Conservation (phyloP, 2,888 invertebrate genomes). For the Chloroclysta siterata region DNA sequence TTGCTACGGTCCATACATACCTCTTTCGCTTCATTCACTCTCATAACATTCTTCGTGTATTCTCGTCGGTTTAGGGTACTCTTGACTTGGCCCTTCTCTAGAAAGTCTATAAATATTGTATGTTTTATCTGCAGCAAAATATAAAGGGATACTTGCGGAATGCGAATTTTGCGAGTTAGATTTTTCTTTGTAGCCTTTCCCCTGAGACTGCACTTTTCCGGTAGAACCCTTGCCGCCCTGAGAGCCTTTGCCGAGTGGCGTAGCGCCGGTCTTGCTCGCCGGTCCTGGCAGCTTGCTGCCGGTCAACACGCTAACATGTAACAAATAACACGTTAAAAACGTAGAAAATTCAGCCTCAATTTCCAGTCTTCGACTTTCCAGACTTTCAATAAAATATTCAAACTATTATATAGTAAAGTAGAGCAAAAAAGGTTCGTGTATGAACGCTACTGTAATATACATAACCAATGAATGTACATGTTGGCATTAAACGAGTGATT, state of each 20-base stretch:
- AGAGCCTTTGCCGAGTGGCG: slow-evolving; percentile 65
- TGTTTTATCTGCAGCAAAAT: not conserved
- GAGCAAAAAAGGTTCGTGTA: too few species aligned
- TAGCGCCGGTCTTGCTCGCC: slow-evolving; percentile 80
- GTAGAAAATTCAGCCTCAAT: not conserved
- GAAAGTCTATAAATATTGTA: not conserved
- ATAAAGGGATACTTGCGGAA: slow-evolving; percentile 53
- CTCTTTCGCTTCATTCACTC: too few species aligned
- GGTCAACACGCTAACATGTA: slow-evolving; percentile 62
- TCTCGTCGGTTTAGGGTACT: too few species aligned
- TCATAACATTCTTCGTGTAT: too few species aligned
- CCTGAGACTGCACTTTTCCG: slow-evolving; percentile 62
- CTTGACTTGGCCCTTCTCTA: too few species aligned
- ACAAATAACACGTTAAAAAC: slow-evolving; percentile 27
- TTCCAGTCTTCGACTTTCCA: too few species aligned
- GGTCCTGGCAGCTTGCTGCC: slow-evolving; percentile 83
- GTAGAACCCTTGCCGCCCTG: slow-evolving; percentile 59
- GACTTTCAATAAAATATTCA: too few species aligned
- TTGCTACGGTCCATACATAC: too few species aligned
- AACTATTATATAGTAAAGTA: too few species aligned
- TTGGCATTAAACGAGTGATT: too few species aligned
- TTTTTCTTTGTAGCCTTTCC: slow-evolving; percentile 64
- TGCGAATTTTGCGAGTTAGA: slow-evolving; percentile 59
- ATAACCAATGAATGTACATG: too few species aligned
- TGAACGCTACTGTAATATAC: too few species aligned